Conservation (phyloP, 2,797 vertebrate genomes). For the Borostomias antarcticus region DNA sequence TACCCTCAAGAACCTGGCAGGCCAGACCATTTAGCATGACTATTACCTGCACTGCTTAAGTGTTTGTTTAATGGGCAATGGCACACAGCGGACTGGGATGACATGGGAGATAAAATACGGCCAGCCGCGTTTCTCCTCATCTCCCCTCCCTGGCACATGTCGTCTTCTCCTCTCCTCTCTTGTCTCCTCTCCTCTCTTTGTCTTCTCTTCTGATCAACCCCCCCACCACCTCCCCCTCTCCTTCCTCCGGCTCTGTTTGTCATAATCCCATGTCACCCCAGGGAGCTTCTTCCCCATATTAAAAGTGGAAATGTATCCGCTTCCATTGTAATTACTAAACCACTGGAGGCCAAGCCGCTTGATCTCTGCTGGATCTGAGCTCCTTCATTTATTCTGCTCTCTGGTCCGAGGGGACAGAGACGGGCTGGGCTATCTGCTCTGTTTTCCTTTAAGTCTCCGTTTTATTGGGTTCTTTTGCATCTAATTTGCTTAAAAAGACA, state of each 20-base stretch:
- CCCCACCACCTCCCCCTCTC: neutral
- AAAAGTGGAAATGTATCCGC: constrained; percentile 70
- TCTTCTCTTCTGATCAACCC: neutral
- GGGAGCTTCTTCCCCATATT: constrained; percentile 65
- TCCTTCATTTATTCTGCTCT: constrained; percentile 65
- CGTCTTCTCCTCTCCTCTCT: too few relatives aligned
- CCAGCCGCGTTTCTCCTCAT: neutral
- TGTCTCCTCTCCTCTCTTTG: too few relatives aligned
- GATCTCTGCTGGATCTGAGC: constrained; percentile 67
- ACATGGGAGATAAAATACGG: constrained; percentile 3
- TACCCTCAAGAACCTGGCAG: constrained; percentile 43
- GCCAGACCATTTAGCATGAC: constrained; percentile 17
- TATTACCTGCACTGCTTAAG: constrained; percentile 35
- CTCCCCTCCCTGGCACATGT: too few relatives aligned
- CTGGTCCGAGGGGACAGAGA: constrained; percentile 60
- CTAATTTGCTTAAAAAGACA: constrained; percentile 61
- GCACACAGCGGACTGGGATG: constrained; percentile 11
- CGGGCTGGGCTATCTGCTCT: constrained; percentile 65
- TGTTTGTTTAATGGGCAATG: constrained; percentile 39
- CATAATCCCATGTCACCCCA: constrained; percentile 35
- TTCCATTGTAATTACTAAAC: constrained; percentile 73
- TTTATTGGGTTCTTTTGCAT: constrained; percentile 57
- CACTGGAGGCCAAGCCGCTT: constrained; percentile 71
- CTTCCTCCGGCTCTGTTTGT: constrained; percentile 35
- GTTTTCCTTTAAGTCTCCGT: constrained; percentile 52